These are phyloP conservation scores for Philhelius pedissequus DNA, from an alignment of 2,888 invertebrate genomes.

Conservation along the genomic window DNA sequence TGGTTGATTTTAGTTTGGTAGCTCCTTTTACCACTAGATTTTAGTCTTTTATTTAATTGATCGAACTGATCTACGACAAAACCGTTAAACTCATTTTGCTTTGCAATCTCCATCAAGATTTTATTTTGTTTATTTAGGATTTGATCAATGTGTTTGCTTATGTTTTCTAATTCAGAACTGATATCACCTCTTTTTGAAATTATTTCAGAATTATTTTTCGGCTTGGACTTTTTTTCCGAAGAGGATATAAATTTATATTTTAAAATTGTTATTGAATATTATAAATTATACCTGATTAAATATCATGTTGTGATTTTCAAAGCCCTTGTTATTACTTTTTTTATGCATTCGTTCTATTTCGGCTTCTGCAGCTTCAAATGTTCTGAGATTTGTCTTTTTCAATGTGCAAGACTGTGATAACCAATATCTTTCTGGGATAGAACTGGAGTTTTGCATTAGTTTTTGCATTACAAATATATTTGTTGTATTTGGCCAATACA, in stretches of 20 bases:
- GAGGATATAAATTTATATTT: too few species aligned
- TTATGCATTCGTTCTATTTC: background rate
- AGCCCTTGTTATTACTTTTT: background rate
- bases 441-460: background rate
- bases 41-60: background rate
- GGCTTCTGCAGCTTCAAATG: background rate
- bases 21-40: too few species aligned
- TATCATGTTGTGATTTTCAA: background rate
- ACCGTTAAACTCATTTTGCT: background rate
- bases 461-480: background rate
- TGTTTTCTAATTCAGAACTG: background rate
- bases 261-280: too few species aligned
- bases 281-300: too few species aligned
- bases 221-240: too few species aligned
- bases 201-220: background rate
- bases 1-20: background rate
- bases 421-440: background rate
- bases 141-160: background rate
- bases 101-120: background rate
- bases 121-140: background rate
- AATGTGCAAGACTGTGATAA: background rate
- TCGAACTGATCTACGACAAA: background rate
- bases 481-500: background rate
- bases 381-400: background rate
- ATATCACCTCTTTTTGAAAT: background rate